A percentile compares a stretch with the other conserved stretches of the same genome.
Conservation (phyloP, 2,113 vertebrate species). For the Mystacornis crossleyi region DNA sequence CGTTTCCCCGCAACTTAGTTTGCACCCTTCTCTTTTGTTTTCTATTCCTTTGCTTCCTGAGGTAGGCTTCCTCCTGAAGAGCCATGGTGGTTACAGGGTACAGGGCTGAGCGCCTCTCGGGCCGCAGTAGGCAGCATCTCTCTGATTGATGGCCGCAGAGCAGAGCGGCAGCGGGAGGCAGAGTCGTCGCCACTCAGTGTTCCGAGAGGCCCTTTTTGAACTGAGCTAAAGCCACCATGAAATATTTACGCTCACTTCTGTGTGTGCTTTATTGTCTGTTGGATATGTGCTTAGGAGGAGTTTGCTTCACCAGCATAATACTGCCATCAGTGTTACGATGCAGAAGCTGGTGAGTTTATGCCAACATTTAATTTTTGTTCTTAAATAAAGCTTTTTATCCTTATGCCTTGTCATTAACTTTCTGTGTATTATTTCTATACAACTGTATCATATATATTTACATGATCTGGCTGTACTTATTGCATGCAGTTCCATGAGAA, state of each 20-base stretch:
- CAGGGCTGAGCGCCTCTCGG: not conserved
- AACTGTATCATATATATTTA: not conserved
- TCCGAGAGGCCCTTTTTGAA: not conserved
- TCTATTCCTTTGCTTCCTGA: not conserved
- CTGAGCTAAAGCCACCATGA: not conserved
- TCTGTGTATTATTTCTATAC: not conserved
- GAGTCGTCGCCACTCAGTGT: not conserved
- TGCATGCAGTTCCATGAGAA: not conserved
- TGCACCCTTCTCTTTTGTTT: not conserved
- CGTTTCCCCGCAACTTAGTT: not conserved
- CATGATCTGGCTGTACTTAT: not conserved
- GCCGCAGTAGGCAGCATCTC: not conserved
- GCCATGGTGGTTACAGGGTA: not conserved
- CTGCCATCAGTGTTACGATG: not conserved
- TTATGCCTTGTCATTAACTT: not conserved
- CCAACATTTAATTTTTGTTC: not conserved
- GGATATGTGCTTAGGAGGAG: not conserved
- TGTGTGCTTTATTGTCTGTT: not conserved
- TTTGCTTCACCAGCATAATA: not conserved
- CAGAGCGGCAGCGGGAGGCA: not conserved
- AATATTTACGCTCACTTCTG: not conserved
- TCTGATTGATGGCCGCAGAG: not conserved
- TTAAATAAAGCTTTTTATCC: not conserved
- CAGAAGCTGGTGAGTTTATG: not conserved
- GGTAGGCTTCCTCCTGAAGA: not conserved